Evolutionary conservation across 2,113 vertebrate genomes (phyloP).

Genomic region (Vidua macroura): DNA sequence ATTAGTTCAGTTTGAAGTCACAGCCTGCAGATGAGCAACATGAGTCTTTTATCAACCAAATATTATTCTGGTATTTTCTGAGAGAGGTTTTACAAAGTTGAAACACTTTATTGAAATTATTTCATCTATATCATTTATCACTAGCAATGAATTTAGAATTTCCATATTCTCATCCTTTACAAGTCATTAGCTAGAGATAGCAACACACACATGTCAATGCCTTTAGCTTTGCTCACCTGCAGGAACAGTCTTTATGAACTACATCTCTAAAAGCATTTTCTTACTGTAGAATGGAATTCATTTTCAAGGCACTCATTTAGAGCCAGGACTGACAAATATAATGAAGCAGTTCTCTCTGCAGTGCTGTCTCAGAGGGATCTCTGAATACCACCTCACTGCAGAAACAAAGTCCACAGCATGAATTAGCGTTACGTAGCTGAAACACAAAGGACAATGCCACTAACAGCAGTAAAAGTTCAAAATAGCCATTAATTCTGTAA

Average conservation of each 20-base stretch:
- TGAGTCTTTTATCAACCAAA: background rate
- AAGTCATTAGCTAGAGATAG: background rate
- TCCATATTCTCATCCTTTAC: background rate
- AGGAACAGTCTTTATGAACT: background rate
- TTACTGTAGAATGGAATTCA: background rate
- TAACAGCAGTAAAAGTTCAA: background rate
- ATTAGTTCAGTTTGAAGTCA: background rate
- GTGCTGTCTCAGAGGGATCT: background rate
- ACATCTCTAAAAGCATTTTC: background rate
- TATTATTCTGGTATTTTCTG: background rate
- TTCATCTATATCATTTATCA: constrained; percentile 1
- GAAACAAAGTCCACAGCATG: background rate
- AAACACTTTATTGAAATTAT: background rate
- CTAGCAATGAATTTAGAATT: background rate
- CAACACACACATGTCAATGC: background rate
- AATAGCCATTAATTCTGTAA: background rate
- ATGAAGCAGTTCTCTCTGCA: background rate
- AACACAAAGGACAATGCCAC: background rate
- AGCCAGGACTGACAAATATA: background rate
- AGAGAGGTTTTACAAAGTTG: background rate
- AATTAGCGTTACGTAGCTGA: background rate
- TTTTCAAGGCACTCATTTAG: background rate
- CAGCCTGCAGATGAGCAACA: background rate
- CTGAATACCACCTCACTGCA: background rate
- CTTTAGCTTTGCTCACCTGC: background rate